Conservation (phyloP, 1,140 invertebrate species). For the Parapsyche elsis region DNA sequence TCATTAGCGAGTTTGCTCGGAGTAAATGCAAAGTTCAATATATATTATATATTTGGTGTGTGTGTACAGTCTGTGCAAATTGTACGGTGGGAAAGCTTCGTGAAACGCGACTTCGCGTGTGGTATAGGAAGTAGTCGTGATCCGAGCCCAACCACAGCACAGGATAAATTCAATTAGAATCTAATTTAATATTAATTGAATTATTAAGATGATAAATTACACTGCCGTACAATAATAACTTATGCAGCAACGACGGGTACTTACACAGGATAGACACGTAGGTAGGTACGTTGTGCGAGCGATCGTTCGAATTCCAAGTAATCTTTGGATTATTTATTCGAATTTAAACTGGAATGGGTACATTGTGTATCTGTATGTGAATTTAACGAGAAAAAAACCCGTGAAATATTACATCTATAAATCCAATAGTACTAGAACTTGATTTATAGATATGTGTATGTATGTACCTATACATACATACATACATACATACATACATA, state of each 20-base stretch:
- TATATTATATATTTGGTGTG: not conserved
- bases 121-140: slow-evolving; percentile 21
- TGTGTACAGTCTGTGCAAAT: not conserved
- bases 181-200: slow-evolving; percentile 57
- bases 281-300: too few species aligned
- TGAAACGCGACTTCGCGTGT: not conserved
- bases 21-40: slow-evolving; percentile 24
- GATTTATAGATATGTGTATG: not conserved
- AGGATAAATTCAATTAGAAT: slow-evolving; percentile 56
- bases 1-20: not conserved
- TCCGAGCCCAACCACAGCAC: slow-evolving; percentile 45
- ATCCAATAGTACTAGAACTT: not conserved
- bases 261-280: too few species aligned
- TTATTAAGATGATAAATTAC: slow-evolving; percentile 57
- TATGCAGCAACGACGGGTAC: slow-evolving; percentile 15
- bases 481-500: not conserved
- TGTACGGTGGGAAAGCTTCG: not conserved
- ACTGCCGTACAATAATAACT: slow-evolving; percentile 52
- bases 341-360: too few species aligned
- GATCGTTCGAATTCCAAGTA: too few species aligned
- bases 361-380: too few species aligned
- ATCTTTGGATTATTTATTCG: too few species aligned
- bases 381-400: too few species aligned
- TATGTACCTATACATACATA: not conserved
- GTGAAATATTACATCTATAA: too few species aligned